Base-by-base conservation (phyloP, 2,797 vertebrate genomes). In the Halcyon chelicuti region DNA sequence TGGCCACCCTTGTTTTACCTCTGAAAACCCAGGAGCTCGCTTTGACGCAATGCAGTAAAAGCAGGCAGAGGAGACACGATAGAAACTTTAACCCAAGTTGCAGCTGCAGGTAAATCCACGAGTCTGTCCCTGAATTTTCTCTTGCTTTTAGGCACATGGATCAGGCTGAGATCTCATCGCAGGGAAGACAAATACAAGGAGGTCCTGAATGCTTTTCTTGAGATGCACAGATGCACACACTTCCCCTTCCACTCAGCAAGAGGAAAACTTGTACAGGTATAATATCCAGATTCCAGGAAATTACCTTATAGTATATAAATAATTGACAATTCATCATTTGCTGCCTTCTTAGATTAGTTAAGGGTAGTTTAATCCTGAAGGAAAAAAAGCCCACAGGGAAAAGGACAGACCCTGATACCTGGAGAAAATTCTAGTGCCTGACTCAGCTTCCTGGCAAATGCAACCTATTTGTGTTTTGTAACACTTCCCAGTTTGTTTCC, bases 11-110 rank as follows among this genome's bases (percentile, higher is more conserved):
- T 2, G 18, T 23, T 35, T 54, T 5, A 61, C 93, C 78, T 89
- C 12, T 71, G 47, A 22, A 35, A 47, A 67, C 2, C 26, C 57
- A 2, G 77, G 84, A 55, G 77, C 86, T 73, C 0, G 1, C 85
- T 97, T 97, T 97, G 96, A 97, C 92, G 96, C 97, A 97, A 94
- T 97, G 97, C 97, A 97, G 96, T 35, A 96, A 88, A 88, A 88
- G 54, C 91, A 77, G 80, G 87, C 88, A 89, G 40, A 82, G 89
- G 87, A 93, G 81, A 31, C 63, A 3, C 12, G 17, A 8, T 2
- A 7, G 82, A 61, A 96, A 96, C 86, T 96, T 95, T 63, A 70
- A 33, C 49, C 67, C 39, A 22, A 86, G 80, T 73, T 79, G 88
- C 62, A 47, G 88, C 80, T 81, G 91, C 51, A 0, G 9, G 40